Evolutionary conservation across 2,888 invertebrate genomes (phyloP).

Genomic region (Taphrorychus bicolor): DNA sequence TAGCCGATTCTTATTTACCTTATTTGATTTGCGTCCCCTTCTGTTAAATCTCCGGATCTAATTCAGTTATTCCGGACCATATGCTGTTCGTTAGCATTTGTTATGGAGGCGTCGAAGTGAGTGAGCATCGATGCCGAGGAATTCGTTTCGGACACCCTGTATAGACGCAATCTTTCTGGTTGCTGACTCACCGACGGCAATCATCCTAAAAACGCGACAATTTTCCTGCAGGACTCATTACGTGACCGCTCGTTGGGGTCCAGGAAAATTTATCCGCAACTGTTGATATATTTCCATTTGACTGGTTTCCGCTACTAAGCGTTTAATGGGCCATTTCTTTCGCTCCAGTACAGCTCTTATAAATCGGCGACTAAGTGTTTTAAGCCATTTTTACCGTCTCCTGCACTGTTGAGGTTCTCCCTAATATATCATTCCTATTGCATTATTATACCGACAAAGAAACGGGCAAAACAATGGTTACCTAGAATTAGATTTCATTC

Average conservation of each 20-base stretch:
- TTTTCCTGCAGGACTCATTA: slow-evolving; percentile 50
- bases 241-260: slow-evolving; percentile 48
- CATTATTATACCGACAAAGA: too few relatives aligned
- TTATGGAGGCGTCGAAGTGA: not conserved
- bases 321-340: slow-evolving; percentile 59
- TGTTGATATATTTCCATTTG: slow-evolving; percentile 53
- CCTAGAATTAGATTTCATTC: too few relatives aligned
- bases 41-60: slow-evolving; percentile 39
- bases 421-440: too few relatives aligned
- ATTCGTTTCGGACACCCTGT: not conserved
- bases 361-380: slow-evolving; percentile 39
- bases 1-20: slow-evolving; percentile 31
- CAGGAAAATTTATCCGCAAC: slow-evolving; percentile 48
- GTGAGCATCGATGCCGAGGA: not conserved
- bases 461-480: too few relatives aligned
- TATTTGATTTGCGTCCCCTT: slow-evolving; percentile 38
- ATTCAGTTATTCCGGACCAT: slow-evolving; percentile 46
- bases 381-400: slow-evolving; percentile 30
- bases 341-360: slow-evolving; percentile 53
- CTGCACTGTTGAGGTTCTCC: too few relatives aligned
- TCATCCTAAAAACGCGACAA: slow-evolving; percentile 32
- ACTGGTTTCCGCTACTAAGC: slow-evolving; percentile 53
- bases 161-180: not conserved
- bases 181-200: slow-evolving; percentile 19
- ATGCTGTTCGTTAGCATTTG: slow-evolving; percentile 45